Evolutionary conservation across 1,140 invertebrate species (phyloP), one percentile per base, ranked within the genome.

Genomic region (Panagrolaimus sp.): DNA sequence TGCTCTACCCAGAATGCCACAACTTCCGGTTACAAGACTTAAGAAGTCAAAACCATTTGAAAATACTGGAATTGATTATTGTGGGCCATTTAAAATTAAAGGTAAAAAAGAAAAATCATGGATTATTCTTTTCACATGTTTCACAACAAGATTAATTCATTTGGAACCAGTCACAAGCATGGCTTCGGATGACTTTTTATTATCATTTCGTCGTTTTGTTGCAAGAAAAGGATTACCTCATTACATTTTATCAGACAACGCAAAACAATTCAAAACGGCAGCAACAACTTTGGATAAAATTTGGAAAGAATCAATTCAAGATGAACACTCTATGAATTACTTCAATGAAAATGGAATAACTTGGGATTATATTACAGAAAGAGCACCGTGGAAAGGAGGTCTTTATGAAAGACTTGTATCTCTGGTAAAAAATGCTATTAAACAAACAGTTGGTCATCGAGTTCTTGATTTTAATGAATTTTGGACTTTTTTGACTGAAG

Each of bases 91-190:
- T 24, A 24, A 17, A 1, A 1, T 66, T 24, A 0, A 14, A 12
- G n/a, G n/a, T n/a, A 10, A 8, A 10, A 9, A 15, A 10, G 43
- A 58, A 3, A 24, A 66, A 43, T 15, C n/a, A 17, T 66, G 26
- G 21, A n/a, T 44, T 58, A n/a, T 43, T 7, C 65, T 66, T 10
- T 52, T 66, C 65, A 66, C 65, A 26, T 66, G 65, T 15, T 32
- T 66, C 3, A 47, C n/a, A 14, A 45, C 38, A 6, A n/a, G 65
- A 24, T n/a, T 32, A 1, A 43, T 66, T 15, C 65, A 66, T 15
- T 38, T 66, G 44, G 65, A 66, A 58, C 28, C 38, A 7, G 28
- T 66, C 6, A 5, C 9, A 43, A 32, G 38, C 43, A 14, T 43
- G 14, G 38, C 65, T 28, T 15, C 45, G 0, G 1, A 24, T 0